phyloP scores from a whole-genome alignment of 2,113 vertebrate genomes.

The Lathamus discolor region DNA sequence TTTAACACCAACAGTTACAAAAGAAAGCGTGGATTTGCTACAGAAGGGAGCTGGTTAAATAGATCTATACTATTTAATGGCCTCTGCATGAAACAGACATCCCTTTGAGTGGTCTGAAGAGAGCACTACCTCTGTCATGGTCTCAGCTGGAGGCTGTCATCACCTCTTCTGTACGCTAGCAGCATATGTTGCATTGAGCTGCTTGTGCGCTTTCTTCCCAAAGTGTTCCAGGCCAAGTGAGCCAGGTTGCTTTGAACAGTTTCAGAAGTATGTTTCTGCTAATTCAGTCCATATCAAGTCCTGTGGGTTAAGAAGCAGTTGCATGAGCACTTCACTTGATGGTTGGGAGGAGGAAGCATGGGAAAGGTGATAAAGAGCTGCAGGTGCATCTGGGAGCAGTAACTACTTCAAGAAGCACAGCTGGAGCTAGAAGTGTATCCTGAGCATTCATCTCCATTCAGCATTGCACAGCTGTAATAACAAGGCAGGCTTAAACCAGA shows the following conservation, averaged over 20 bases:
- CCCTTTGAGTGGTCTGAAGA: not conserved
- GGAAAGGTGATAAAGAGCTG: not conserved
- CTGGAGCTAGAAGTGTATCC: not conserved
- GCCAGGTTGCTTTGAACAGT: not conserved
- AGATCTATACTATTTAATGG: not conserved
- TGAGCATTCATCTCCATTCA: not conserved
- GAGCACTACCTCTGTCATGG: not conserved
- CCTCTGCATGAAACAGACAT: not conserved
- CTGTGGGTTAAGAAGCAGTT: not conserved
- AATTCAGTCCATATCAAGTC: not conserved
- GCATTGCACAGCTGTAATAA: not conserved
- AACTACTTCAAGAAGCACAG: not conserved
- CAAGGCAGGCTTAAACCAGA: not conserved
- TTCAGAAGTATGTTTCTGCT: not conserved
- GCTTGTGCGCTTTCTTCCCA: not conserved
- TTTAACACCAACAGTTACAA: not conserved
- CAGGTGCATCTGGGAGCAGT: slow-evolving; percentile 9
- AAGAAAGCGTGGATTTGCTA: not conserved
- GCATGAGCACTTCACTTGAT: not conserved
- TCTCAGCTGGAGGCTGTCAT: not conserved
- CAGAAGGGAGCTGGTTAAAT: not conserved
- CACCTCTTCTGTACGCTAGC: not conserved
- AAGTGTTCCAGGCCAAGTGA: not conserved
- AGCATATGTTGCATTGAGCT: not conserved
- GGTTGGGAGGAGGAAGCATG: not conserved